Base-by-base conservation (phyloP, 2,888 invertebrate species). In the Beris morrisii region DNA sequence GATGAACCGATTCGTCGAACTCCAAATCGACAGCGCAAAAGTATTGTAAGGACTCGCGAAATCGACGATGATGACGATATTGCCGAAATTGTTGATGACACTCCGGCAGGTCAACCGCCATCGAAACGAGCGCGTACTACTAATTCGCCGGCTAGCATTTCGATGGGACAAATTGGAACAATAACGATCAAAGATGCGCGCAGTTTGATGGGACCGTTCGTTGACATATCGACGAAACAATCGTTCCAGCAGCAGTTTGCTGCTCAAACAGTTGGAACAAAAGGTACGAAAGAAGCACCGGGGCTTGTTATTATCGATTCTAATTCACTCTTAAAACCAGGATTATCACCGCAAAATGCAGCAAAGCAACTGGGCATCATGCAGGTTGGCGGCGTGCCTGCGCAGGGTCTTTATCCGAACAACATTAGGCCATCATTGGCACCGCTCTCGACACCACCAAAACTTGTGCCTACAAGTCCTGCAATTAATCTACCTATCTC, bases 341-440 rank as follows among this genome's bases (percentile, higher is more conserved):
- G 38, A 38, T 38, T 38, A 38, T 38, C 38, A 38, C 12, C 46
- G n/a, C 67, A 67, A 59, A 68, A 64, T 52, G 52, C 63, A 46
- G n/a, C 44, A 9, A 68, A 67, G 38, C 13, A 67, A 28, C 31
- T 43, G n/a, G 67, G 67, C 54, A 65, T 70, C 50, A 79, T 84
- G 43, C 75, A 84, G 67, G 84, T 83, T 11, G 81, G 84, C 73
- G 82, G 83, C 58, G 75, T 85, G 54, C 84, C 83, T 70, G 84
- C 87, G 1, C 88, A 88, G 73, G 85, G 85, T 22, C 83, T 90
- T 74, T 90, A 88, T 78, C 86, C 84, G 4, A 78, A 86, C 0
- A 85, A 84, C 71, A 85, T 86, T 80, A 79, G 85, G 70, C 83
- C 85, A 13, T 84, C 86, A 11, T 83, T 84, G 44, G 83, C 84